Evolutionary conservation across 37 sponge, comb jelly and placozoan species (phyloP).

Genomic region (Aphrocallistes beatrix): DNA sequence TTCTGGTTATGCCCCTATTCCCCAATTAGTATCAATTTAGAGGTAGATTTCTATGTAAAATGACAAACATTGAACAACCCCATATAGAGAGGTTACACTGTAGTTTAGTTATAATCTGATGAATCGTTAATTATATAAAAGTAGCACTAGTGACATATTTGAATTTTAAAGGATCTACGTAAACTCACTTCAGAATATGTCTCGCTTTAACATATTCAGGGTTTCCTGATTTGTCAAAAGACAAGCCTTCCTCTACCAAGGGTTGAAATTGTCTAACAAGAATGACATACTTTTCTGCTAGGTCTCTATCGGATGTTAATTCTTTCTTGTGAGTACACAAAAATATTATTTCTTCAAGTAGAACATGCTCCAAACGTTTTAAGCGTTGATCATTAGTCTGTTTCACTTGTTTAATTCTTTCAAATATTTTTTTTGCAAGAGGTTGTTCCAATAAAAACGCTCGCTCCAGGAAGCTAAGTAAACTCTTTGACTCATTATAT

Average conservation of each 20-base stretch:
- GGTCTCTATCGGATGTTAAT: not conserved
- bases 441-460: not conserved
- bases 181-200: too few relatives aligned
- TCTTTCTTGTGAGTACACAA: not conserved
- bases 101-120: too few relatives aligned
- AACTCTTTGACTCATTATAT: not conserved
- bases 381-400: not conserved
- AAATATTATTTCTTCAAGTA: not conserved
- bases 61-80: too few relatives aligned
- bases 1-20: too few relatives aligned
- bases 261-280: not conserved
- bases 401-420: not conserved
- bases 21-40: too few relatives aligned
- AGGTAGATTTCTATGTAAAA: too few relatives aligned
- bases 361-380: not conserved
- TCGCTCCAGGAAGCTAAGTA: not conserved
- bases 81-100: too few relatives aligned
- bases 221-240: not conserved
- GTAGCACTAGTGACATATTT: too few relatives aligned
- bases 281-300: conserved; percentile 8
- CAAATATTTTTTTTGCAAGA: not conserved
- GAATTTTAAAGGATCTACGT: too few relatives aligned
- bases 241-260: not conserved
- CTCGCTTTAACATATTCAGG: too few relatives aligned
- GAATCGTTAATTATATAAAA: too few relatives aligned